A percentile compares a stretch with the other conserved stretches of the same genome.
phyloP scores from a whole-genome alignment of 1,140 invertebrate species.

The Halyomorpha halys region DNA sequence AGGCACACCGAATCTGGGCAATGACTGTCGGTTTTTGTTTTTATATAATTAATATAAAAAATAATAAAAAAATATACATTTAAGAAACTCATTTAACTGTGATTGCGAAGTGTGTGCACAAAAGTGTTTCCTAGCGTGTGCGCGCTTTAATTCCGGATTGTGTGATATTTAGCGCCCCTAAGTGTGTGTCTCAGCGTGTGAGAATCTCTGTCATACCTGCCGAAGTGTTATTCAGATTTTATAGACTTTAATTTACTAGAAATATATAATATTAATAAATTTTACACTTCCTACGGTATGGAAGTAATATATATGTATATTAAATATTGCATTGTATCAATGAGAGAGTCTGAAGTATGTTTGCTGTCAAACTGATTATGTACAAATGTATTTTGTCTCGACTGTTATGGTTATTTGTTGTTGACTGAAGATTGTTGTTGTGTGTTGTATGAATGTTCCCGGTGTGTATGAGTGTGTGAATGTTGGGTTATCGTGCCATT shows the following conservation, averaged over 20 bases:
- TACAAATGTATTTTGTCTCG: conserved; percentile 29
- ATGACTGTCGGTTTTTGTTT: conserved; percentile 3
- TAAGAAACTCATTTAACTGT: conserved; percentile 20
- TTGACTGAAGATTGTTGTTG: conserved; percentile 23
- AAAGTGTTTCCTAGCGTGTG: conserved; percentile 18
- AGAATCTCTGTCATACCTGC: conserved; percentile 28
- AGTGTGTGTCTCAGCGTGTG: conserved; percentile 27
- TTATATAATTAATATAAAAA: conserved; percentile 1
- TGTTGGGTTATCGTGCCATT: conserved; percentile 16
- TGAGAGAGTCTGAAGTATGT: conserved; percentile 28
- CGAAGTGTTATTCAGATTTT: conserved; percentile 30
- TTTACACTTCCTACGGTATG: conserved; percentile 32
- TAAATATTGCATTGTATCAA: conserved; percentile 31
- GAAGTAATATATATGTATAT: conserved; percentile 28
- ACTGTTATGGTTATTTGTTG: conserved; percentile 26
- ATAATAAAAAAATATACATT: neutral
- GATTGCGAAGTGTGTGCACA: conserved; percentile 25
- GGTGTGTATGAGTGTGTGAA: conserved; percentile 21
- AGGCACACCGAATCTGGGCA: conserved; percentile 15
- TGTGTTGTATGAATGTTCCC: conserved; percentile 24
- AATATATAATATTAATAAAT: conserved; percentile 13
- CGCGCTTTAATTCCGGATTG: conserved; percentile 29
- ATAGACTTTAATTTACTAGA: conserved; percentile 13
- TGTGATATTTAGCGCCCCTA: conserved; percentile 31
- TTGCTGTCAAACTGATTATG: conserved; percentile 25